Conservation (phyloP, 2,113 vertebrate species). For the Nannospalax galili region DNA sequence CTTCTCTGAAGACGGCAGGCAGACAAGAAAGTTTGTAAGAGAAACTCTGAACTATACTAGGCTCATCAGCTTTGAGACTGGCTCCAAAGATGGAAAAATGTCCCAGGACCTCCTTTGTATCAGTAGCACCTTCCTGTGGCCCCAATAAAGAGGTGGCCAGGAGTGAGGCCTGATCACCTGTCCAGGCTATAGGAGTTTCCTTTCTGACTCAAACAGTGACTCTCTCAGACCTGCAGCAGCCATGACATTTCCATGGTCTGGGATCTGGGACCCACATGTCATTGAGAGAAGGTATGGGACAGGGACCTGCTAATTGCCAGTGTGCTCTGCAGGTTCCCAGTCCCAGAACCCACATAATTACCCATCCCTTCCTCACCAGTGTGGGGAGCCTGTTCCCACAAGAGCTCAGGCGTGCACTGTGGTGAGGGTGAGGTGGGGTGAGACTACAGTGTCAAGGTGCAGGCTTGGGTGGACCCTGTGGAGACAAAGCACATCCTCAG, state of each 20-base stretch:
- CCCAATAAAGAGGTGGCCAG: background rate
- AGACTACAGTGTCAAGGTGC: background rate
- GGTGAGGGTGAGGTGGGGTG: background rate
- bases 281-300: background rate
- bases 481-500: background rate
- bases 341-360: background rate
- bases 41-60: background rate
- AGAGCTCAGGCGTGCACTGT: background rate
- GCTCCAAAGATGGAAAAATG: conserved; percentile 4
- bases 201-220: background rate
- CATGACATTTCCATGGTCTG: background rate
- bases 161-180: background rate
- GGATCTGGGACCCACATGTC: background rate
- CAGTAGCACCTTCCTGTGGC: background rate
- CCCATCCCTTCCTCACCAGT: background rate
- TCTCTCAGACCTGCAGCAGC: background rate
- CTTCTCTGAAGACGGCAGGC: background rate
- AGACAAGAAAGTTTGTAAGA: background rate
- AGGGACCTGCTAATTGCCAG: background rate
- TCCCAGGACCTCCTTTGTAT: background rate
- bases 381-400: background rate
- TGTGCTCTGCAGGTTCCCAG: background rate
- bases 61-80: background rate
- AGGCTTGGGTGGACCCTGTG: background rate
- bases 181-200: background rate